Conservation (phyloP, 2,113 vertebrate species). For the Cnemophilus loriae region DNA sequence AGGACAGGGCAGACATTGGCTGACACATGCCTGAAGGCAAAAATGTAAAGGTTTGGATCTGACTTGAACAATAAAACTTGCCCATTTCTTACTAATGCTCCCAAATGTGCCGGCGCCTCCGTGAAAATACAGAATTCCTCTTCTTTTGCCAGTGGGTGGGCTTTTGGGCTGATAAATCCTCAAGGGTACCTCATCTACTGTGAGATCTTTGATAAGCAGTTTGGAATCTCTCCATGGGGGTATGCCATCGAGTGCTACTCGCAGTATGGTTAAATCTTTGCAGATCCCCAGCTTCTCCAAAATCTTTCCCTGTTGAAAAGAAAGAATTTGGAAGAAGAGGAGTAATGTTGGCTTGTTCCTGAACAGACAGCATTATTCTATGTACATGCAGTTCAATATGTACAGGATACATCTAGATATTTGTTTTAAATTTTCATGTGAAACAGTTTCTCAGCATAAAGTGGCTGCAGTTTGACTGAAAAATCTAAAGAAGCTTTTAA, state of each 20-base stretch:
- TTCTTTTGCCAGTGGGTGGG: constrained; percentile 15
- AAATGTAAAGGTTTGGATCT: neutral
- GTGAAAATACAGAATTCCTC: constrained; percentile 77
- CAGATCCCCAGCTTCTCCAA: constrained; percentile 74
- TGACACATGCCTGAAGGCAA: neutral
- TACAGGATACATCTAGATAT: neutral
- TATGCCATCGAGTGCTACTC: neutral
- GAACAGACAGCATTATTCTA: neutral
- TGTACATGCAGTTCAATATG: neutral
- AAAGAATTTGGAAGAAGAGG: neutral
- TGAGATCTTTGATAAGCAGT: constrained; percentile 68
- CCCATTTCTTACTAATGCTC: constrained; percentile 71
- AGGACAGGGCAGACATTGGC: neutral
- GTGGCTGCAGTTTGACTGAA: neutral
- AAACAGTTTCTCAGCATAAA: neutral
- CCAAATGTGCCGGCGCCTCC: constrained; percentile 74
- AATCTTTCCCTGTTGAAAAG: constrained; percentile 68
- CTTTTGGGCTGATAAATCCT: constrained; percentile 76
- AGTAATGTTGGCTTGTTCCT: neutral
- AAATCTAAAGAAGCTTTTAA: neutral
- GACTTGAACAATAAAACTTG: neutral
- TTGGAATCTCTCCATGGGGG: neutral
- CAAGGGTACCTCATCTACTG: constrained; percentile 69
- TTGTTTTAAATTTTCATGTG: neutral
- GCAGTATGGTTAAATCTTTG: constrained; percentile 57